Evolutionary conservation across 2,888 invertebrate genomes (phyloP), one percentile per base, ranked within the genome.

Genomic region (Hydriomena furcata): DNA sequence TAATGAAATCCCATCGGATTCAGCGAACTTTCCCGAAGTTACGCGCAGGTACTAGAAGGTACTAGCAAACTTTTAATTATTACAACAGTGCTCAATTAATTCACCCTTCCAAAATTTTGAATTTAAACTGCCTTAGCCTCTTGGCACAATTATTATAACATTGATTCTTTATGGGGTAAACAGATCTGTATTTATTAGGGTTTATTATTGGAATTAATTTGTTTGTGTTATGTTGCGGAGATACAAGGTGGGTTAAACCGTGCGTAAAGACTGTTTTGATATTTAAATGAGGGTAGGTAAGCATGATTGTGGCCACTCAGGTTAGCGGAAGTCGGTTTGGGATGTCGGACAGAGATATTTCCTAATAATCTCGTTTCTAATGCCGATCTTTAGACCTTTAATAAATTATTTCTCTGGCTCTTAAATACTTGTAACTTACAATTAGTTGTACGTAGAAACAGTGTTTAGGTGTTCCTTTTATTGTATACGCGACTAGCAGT

Each of bases 141-240:
- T 79, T 86, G 82, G 71, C 78, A 83, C 85, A 85, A 87, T 89
- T 89, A 87, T 88, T 88, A 82, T 79, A 83, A 84, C 83, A 80
- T 87, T 88, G 83, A 88, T 88, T 86, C 87, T 88, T 88, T 87
- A 84, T 77, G 85, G 78, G 77, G 83, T 88, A 88, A 87, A 88
- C 84, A 85, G 84, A 85, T 78, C 84, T 82, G 79, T 86, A 83
- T 89, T 88, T 88, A 88, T 87, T 87, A 84, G 82, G 86, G 88
- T 86, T 81, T 80, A 89, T 89, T 89, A 88, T 86, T 79, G 67
- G 88, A 88, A 90, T 90, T 88, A 90, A 90, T 90, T 90, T 90
- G 89, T 90, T 89, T 89, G 79, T 84, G 86, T 86, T 86, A 84
- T 84, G 84, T 86, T 84, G 80, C 65, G 81, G 74, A 60, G 73